Evolutionary conservation across 2,113 vertebrate species (phyloP).

Genomic region (Zeus faber): DNA sequence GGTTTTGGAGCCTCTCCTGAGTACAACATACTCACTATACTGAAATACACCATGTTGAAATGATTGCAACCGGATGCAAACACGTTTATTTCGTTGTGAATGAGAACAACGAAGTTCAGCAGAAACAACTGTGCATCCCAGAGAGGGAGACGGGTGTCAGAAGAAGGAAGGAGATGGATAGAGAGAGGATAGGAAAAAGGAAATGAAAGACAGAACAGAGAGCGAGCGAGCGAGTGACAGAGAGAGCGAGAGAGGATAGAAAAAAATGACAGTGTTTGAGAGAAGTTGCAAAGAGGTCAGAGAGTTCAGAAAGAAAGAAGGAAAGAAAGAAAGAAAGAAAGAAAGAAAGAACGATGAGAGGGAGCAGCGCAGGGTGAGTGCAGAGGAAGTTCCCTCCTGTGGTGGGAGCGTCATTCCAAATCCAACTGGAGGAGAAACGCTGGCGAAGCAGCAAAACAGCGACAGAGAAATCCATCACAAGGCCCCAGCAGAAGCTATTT

Average conservation of each 20-base stretch:
- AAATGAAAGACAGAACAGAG: not conserved
- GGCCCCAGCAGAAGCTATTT: too few species aligned
- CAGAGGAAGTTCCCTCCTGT: slow-evolving; percentile 36
- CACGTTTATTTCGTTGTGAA: too few species aligned
- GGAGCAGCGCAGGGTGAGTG: too few species aligned
- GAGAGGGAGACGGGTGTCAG: not conserved
- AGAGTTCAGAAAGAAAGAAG: not conserved
- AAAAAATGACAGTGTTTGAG: too few species aligned
- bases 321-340: not conserved
- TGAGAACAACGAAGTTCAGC: too few species aligned
- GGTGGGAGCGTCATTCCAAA: not conserved
- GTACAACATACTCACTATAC: too few species aligned
- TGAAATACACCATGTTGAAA: too few species aligned
- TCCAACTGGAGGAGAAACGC: slow-evolving; percentile 17
- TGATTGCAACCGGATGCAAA: too few species aligned
- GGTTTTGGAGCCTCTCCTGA: too few species aligned
- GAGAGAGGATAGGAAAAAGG: not conserved
- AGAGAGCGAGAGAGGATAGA: not conserved
- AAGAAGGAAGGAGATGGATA: too few species aligned
- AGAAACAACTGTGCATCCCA: too few species aligned
- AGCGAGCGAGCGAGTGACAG: not conserved
- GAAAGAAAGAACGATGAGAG: not conserved
- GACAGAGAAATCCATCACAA: not conserved
- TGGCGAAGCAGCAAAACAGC: slow-evolving; percentile 35
- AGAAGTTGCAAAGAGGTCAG: too few species aligned